Percentiles rank a stretch among this genome's conserved stretches.
Conservation (phyloP, 2,113 vertebrate genomes). For the Chamaea fasciata region DNA sequence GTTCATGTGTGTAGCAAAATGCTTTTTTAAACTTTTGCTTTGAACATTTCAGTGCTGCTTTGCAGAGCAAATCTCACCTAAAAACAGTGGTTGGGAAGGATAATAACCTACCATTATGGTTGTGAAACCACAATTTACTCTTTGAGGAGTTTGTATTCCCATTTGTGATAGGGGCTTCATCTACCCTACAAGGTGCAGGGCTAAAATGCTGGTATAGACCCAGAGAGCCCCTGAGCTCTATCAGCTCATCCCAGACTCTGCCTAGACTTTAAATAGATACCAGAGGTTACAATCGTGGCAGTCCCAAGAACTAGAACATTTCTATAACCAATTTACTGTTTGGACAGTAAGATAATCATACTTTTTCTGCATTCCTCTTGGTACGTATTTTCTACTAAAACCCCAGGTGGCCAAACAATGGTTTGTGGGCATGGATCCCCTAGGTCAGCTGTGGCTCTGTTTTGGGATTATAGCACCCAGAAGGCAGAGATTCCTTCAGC, state of each 20-base stretch:
- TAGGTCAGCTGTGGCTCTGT: background rate
- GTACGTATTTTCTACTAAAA: background rate
- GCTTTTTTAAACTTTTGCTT: background rate
- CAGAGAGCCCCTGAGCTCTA: background rate
- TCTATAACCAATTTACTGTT: background rate
- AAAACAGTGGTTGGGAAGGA: background rate
- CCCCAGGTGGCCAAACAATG: background rate
- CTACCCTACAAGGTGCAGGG: background rate
- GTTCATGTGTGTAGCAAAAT: background rate
- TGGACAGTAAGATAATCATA: background rate
- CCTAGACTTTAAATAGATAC: background rate
- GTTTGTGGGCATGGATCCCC: accelerated
- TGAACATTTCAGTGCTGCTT: background rate
- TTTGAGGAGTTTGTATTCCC: background rate
- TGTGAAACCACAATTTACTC: background rate
- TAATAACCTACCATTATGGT: background rate
- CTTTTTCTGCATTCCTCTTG: background rate
- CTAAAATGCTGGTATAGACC: background rate
- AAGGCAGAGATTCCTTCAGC: background rate
- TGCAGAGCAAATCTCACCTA: background rate
- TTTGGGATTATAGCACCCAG: background rate
- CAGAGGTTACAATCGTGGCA: background rate
- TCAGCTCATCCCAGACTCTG: background rate
- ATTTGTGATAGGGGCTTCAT: background rate
- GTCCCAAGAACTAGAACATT: background rate